Evolutionary conservation across 1,140 invertebrate genomes (phyloP), one percentile per base, ranked within the genome.

Genomic region (Caenorhabditis inopinata): DNA sequence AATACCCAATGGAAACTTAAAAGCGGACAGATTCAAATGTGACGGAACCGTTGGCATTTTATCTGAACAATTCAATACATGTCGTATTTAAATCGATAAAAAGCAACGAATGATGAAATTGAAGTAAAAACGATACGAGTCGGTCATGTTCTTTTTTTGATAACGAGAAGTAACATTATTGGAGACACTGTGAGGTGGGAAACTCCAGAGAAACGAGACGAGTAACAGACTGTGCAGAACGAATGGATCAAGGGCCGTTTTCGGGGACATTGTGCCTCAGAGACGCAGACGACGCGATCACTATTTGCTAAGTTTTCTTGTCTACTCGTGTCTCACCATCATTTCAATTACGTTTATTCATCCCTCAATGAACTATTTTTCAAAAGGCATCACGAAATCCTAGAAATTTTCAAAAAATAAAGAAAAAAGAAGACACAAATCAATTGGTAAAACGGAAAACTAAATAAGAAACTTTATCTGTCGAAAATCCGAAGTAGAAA

Each of bases 1-100:
- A 46, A 80, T 76, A 14, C 73, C 79, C 2, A 80, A 35, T 45
- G 79, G 79, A 16, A 79, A 80, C 32, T 80, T 80, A 53, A 80
- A 80, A 1, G 68, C 74, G 5, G 78, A 49, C 12, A 79, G 5
- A 42, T 68, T 68, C 2, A 68, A 14, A 1, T 68, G 29, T 9
- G 32, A 16, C 4, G 58, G 58, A 21, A 68, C 16, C 11, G 58
- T 21, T 38, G 58, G 58, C 58, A 68, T 68, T 68, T 68, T 68
- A n/a, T 25, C 58, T 68, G 58, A n/a, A 68, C 35, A 68, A 68
- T 68, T 25, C n/a, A 68, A 32, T 58, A 3, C n/a, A n/a, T n/a
- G 38, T 7, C 38, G 38, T 42, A 42, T 7, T 42, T 42, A 14
- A 42, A 42, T 42, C 38, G 38, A 42, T 42, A 5, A 42, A 42